Conservation (phyloP, 2,888 invertebrate genomes). For the Callimorpha dominula region DNA sequence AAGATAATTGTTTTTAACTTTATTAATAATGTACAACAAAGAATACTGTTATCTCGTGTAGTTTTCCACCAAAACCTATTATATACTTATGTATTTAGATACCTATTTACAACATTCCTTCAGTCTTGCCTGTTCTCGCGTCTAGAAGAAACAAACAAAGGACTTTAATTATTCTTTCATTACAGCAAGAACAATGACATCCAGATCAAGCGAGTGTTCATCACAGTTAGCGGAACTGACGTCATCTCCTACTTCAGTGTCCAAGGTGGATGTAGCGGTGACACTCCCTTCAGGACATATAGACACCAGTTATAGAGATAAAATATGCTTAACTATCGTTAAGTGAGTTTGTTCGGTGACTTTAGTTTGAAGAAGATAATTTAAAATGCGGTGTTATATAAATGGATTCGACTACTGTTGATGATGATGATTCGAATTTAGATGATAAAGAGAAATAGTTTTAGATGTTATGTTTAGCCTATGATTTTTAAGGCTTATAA, state of each 20-base stretch:
- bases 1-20: no score
- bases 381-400: not conserved
- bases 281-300: constrained; percentile 73
- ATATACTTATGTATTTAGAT: no score
- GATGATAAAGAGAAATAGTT: not conserved
- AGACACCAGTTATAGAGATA: constrained; percentile 79
- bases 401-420: not conserved
- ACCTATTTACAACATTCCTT: no score
- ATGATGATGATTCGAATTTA: not conserved
- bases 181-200: constrained; percentile 79
- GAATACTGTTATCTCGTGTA: no score
- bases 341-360: constrained; percentile 57
- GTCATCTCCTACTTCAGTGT: constrained; percentile 70
- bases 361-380: constrained; percentile 20
- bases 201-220: constrained; percentile 80
- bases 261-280: constrained; percentile 81
- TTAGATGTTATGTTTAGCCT: not conserved
- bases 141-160: not conserved
- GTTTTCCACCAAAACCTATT: no score
- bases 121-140: no score
- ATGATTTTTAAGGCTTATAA: not conserved
- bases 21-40: no score
- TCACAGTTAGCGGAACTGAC: constrained; percentile 73
- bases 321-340: constrained; percentile 80
- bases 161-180: not conserved